These are phyloP conservation scores for Hololepta plana DNA, from an alignment of 2,888 invertebrate genomes.

Conservation along the genomic window DNA sequence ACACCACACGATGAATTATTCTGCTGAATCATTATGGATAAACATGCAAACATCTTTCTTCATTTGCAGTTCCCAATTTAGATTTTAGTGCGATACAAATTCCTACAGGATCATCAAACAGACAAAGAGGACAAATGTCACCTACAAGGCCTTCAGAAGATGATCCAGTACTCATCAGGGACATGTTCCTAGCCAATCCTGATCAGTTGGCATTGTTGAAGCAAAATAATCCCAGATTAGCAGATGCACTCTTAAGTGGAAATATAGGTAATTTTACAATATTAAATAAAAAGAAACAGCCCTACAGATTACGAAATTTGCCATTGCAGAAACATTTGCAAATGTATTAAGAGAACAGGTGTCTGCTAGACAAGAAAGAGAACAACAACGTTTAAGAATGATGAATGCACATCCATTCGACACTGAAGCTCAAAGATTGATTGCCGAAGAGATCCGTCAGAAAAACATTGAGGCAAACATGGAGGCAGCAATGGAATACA, in stretches of 20 bases:
- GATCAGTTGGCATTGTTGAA: conserved; percentile 78
- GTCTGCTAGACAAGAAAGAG: conserved; percentile 60
- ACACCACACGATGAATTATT: too few relatives aligned
- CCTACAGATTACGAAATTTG: conserved; percentile 4
- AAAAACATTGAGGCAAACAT: conserved; percentile 96
- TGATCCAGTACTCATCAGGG: conserved; percentile 67
- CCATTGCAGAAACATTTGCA: conserved; percentile 52
- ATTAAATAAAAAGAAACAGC: conserved; percentile 1
- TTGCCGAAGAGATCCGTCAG: conserved; percentile 88
- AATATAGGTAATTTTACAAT: conserved; percentile 51
- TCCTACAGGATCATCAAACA: too few relatives aligned
- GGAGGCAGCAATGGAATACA: conserved; percentile 97
- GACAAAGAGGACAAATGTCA: too few relatives aligned
- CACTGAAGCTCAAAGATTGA: conserved; percentile 83
- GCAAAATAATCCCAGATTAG: conserved; percentile 83
- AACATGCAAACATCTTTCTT: not conserved
- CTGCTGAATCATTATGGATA: too few relatives aligned
- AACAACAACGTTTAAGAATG: conserved; percentile 70
- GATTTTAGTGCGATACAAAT: conserved; percentile 81
- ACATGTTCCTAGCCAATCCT: conserved; percentile 78
- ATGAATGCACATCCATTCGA: conserved; percentile 91
- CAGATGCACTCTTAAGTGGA: conserved; percentile 77
- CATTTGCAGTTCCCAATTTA: conserved; percentile 27
- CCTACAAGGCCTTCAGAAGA: conserved; percentile 34
- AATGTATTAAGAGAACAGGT: conserved; percentile 68